Percentiles rank a stretch among this genome's conserved stretches.
Evolutionary conservation across 2,888 invertebrate species (phyloP).

Genomic region (Phyllotreta striolata): DNA sequence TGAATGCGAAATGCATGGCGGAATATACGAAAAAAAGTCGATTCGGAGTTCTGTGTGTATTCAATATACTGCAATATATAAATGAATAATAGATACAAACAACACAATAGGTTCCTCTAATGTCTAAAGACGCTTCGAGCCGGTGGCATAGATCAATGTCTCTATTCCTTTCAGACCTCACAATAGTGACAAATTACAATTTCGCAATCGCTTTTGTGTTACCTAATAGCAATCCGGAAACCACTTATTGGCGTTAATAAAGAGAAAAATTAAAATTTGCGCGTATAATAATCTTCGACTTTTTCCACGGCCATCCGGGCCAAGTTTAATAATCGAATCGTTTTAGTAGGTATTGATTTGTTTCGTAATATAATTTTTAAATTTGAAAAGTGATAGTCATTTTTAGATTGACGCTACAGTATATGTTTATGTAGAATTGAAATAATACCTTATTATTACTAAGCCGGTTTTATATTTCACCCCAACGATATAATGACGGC

Average conservation of each 20-base stretch:
- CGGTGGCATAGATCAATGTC: slow-evolving; percentile 24
- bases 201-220: slow-evolving; percentile 30
- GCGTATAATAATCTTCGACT: no score
- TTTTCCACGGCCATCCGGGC: no score
- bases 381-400: no score
- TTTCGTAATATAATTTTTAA: no score
- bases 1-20: no score
- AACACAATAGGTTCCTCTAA: slow-evolving; percentile 16
- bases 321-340: no score
- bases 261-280: background rate
- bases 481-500: slow-evolving; percentile 12
- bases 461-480: slow-evolving; percentile 16
- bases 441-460: slow-evolving; percentile 20
- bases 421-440: no score
- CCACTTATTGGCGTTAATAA: slow-evolving; percentile 8
- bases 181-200: slow-evolving; percentile 40
- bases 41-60: background rate
- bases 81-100: slow-evolving; percentile 18
- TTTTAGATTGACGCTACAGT: no score
- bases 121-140: slow-evolving; percentile 7
- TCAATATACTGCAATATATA: slow-evolving; percentile 3
- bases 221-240: slow-evolving; percentile 25
- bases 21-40: background rate
- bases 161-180: slow-evolving; percentile 29
- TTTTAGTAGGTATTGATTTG: no score